These are phyloP conservation scores for Cantharis nigra DNA, from an alignment of 2,888 invertebrate species.

Conservation along the genomic window DNA sequence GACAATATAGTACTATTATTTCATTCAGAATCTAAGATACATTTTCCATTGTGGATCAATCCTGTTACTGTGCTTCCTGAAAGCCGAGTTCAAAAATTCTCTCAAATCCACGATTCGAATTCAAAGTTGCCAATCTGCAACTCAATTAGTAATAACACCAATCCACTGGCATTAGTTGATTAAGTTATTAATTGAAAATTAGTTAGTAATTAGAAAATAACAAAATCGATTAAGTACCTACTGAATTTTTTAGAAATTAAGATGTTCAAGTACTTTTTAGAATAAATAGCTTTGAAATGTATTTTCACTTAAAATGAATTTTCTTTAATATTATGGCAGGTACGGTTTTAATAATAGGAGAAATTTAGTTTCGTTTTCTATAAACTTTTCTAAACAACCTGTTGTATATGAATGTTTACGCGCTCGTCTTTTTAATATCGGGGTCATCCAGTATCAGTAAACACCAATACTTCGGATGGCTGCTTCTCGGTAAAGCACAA, in stretches of 20 bases:
- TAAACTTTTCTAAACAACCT: background rate
- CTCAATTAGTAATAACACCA: too few relatives aligned
- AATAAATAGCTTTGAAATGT: background rate
- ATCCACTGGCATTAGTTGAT: too few relatives aligned
- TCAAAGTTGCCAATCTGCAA: too few relatives aligned
- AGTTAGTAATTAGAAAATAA: background rate
- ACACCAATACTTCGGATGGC: slow-evolving; percentile 16
- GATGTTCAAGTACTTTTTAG: background rate
- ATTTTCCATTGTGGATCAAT: too few relatives aligned
- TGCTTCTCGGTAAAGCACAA: slow-evolving; percentile 22
- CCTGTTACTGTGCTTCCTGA: too few relatives aligned
- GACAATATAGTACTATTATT: too few relatives aligned
- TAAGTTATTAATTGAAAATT: too few relatives aligned
- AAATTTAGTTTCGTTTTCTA: slow-evolving; percentile 6
- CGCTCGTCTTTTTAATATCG: slow-evolving; percentile 4
- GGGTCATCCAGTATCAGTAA: slow-evolving; percentile 18
- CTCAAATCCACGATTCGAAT: too few relatives aligned
- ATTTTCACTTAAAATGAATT: background rate
- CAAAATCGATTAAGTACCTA: background rate
- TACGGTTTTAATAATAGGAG: slow-evolving; percentile 6
- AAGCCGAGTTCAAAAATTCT: too few relatives aligned
- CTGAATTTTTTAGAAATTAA: background rate
- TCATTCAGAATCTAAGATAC: too few relatives aligned
- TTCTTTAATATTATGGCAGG: background rate
- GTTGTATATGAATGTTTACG: slow-evolving; percentile 2